These are phyloP conservation scores for Euplexia lucipara DNA, from an alignment of 2,888 invertebrate species.

Conservation along the genomic window DNA sequence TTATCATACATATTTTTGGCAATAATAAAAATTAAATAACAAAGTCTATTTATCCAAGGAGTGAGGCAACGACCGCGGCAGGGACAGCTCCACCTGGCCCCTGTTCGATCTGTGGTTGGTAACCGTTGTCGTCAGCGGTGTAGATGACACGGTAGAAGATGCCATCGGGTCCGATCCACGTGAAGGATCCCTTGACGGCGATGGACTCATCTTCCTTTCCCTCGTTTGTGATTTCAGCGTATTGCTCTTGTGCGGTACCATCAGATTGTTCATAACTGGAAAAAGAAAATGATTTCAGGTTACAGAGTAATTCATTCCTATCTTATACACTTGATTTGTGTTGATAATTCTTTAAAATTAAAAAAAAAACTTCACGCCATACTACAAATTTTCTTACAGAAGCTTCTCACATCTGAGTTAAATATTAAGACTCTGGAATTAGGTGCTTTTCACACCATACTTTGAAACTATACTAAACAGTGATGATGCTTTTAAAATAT, in stretches of 20 bases:
- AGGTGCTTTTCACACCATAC: no score
- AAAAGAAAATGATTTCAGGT: constrained; percentile 12
- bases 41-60: constrained; percentile 54
- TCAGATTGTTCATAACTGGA: constrained; percentile 84
- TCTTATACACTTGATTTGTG: no score
- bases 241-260: constrained; percentile 82
- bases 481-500: no score
- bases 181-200: constrained; percentile 79
- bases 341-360: no score
- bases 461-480: no score
- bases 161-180: constrained; percentile 84
- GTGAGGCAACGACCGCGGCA: constrained; percentile 57
- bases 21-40: constrained; percentile 34
- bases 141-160: constrained; percentile 83
- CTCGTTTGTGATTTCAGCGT: constrained; percentile 78
- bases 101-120: constrained; percentile 76
- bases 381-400: no score
- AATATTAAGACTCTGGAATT: no score
- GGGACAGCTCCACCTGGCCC: constrained; percentile 66
- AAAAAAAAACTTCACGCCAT: no score
- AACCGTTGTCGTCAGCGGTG: constrained; percentile 88
- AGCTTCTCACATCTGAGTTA: no score
- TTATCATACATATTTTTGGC: constrained; percentile 51
- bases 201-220: constrained; percentile 69
- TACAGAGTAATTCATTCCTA: no score